These are phyloP conservation scores for Oreochromis grahami DNA, from an alignment of 2,797 vertebrate genomes.

Conservation along the genomic window DNA sequence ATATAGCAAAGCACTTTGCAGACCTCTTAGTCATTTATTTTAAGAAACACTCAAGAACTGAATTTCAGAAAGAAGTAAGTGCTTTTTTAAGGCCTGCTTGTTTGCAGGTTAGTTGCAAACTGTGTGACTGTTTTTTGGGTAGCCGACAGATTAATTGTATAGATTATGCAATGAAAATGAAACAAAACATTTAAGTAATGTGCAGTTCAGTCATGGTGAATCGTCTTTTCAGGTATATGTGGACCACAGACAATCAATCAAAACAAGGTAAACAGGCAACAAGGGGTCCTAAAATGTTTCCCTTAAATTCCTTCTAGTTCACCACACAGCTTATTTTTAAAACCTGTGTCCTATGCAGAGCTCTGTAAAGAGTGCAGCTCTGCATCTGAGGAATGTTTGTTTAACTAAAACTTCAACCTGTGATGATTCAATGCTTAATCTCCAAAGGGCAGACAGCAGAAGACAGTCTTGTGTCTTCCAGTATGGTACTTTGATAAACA, in stretches of 20 bases:
- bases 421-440: slow-evolving; percentile 37
- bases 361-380: not conserved
- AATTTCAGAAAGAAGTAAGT: not conserved
- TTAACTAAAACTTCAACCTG: slow-evolving; percentile 29
- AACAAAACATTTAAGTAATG: not conserved
- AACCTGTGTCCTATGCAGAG: not conserved
- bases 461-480: slow-evolving; percentile 34
- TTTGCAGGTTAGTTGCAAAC: not conserved
- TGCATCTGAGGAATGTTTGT: slow-evolving; percentile 29
- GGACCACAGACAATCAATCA: not conserved
- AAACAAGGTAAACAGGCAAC: not conserved
- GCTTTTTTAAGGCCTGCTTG: not conserved
- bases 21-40: not conserved
- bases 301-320: not conserved
- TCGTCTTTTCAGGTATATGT: not conserved
- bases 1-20: not conserved
- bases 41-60: not conserved
- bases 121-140: not conserved
- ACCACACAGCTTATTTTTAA: not conserved
- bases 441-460: slow-evolving; percentile 25
- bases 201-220: fast-evolving
- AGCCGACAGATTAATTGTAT: not conserved
- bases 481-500: slow-evolving; percentile 43
- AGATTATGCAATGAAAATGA: not conserved
- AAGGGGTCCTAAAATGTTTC: not conserved